phyloP scores from a whole-genome alignment of 2,888 invertebrate genomes.

The Mesochorus sp. region DNA sequence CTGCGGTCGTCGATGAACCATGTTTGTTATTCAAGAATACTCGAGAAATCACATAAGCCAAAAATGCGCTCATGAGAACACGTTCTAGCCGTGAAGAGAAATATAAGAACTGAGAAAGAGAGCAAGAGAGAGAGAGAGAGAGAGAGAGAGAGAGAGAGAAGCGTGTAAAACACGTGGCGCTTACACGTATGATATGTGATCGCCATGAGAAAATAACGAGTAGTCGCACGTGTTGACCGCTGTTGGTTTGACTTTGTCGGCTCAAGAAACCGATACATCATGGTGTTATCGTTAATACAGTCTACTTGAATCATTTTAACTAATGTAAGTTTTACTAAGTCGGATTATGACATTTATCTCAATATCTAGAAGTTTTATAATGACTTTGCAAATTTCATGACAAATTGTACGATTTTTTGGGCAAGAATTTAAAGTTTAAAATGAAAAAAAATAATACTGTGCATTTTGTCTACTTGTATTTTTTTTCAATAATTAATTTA shows the following conservation, averaged over 20 bases:
- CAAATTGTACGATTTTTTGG: too few relatives aligned
- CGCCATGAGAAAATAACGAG: constrained; percentile 65
- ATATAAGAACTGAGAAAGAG: constrained; percentile 23
- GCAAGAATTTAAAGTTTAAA: too few relatives aligned
- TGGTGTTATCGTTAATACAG: background rate
- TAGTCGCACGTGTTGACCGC: constrained; percentile 62
- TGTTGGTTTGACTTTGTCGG: constrained; percentile 23
- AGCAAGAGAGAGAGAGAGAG: too few relatives aligned
- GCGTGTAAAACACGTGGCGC: constrained; percentile 64
- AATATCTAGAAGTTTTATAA: too few relatives aligned
- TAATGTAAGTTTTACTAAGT: background rate
- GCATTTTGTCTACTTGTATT: too few relatives aligned
- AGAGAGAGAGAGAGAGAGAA: too few relatives aligned
- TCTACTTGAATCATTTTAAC: background rate
- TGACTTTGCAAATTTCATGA: too few relatives aligned
- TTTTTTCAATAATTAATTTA: too few relatives aligned
- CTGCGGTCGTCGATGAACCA: constrained; percentile 55
- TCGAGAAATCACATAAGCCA: constrained; percentile 29
- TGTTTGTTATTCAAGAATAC: constrained; percentile 49
- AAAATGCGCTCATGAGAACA: constrained; percentile 57
- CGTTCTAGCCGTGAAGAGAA: constrained; percentile 29
- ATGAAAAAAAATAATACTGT: too few relatives aligned
- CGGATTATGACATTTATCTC: background rate
- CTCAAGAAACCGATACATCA: constrained; percentile 60
- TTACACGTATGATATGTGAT: constrained; percentile 63